Conservation (phyloP, 2,797 vertebrate species). For the Pangasius krempfi region DNA sequence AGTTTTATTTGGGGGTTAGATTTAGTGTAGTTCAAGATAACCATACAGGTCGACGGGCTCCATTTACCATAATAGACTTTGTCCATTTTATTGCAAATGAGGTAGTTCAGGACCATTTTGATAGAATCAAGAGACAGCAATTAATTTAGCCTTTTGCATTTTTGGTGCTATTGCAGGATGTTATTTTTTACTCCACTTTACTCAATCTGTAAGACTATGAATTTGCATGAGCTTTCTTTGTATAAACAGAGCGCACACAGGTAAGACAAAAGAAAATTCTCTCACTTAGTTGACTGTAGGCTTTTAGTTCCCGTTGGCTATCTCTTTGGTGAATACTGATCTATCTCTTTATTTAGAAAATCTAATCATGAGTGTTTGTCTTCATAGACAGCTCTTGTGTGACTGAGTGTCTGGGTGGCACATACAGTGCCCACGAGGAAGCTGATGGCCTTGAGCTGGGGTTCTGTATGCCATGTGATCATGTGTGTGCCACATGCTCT, state of each 20-base stretch:
- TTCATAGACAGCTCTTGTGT: conserved; percentile 73
- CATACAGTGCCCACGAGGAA: conserved; percentile 71
- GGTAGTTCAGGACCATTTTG: background rate
- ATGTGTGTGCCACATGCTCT: conserved; percentile 71
- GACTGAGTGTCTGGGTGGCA: conserved; percentile 69
- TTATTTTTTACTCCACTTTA: background rate
- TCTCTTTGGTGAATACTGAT: background rate
- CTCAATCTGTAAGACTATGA: background rate
- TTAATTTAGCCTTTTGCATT: background rate
- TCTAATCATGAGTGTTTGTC: background rate
- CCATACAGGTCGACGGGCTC: no score
- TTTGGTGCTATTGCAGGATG: background rate
- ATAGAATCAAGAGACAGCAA: background rate
- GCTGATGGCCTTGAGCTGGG: conserved; percentile 74
- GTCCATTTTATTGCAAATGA: background rate
- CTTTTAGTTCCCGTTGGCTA: background rate
- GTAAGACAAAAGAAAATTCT: background rate
- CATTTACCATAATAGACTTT: background rate
- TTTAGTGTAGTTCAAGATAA: background rate
- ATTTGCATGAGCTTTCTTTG: background rate
- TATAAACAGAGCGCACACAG: background rate
- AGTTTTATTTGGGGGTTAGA: background rate
- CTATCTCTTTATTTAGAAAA: background rate
- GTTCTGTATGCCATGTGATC: conserved; percentile 75
- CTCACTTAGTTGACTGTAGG: background rate